Conservation (phyloP, 2,888 invertebrate genomes). For the Drosophila nigricruria region DNA sequence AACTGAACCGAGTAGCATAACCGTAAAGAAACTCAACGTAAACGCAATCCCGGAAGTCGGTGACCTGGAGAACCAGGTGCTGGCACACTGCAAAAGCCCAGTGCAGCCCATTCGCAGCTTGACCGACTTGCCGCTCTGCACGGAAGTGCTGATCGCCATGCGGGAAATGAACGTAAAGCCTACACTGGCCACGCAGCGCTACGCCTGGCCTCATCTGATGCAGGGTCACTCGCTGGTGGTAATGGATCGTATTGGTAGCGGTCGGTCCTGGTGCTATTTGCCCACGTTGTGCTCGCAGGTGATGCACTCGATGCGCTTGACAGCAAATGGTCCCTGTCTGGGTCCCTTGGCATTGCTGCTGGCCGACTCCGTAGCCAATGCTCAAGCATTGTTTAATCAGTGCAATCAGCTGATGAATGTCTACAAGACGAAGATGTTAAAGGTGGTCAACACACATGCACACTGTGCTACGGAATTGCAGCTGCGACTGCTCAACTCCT, state of each 20-base stretch:
- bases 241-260: conserved; percentile 17
- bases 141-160: conserved; percentile 20
- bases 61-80: not conserved
- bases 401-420: conserved; percentile 41
- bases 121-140: conserved; percentile 7
- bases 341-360: conserved; percentile 64
- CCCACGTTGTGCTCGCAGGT: conserved; percentile 56
- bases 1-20: not conserved
- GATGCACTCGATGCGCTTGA: not conserved
- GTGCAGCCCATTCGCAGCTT: not conserved
- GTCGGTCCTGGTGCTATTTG: conserved; percentile 63
- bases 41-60: too few species aligned
- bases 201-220: conserved; percentile 65
- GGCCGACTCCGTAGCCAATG: conserved; percentile 35
- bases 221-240: conserved; percentile 36
- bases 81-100: conserved; percentile 39
- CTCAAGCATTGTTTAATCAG: conserved; percentile 8
- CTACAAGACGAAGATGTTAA: not conserved
- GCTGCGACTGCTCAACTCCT: conserved; percentile 44
- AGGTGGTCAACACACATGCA: conserved; percentile 48
- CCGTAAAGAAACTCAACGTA: too few species aligned
- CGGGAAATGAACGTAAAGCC: not conserved
- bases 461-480: not conserved
- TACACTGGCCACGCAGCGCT: conserved; percentile 29
- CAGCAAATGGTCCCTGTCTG: not conserved